Conservation (phyloP, 1,140 invertebrate species). For the Neodiprion virginianus region DNA sequence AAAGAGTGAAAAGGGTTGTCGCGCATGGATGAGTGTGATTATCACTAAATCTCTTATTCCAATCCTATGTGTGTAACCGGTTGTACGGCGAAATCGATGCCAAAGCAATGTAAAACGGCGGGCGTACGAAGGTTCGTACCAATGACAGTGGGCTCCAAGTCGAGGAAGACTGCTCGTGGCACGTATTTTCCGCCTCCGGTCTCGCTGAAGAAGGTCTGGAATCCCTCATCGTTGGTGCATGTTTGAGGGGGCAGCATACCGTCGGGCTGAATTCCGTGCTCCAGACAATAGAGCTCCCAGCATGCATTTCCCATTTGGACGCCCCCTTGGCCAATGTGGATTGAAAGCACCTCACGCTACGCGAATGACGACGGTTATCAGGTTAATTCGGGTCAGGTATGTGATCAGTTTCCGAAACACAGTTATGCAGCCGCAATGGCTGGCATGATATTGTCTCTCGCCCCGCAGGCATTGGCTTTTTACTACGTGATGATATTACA, state of each 20-base stretch:
- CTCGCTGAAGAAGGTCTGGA: conserved; percentile 73
- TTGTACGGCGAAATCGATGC: no score
- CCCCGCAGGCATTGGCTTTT: no score
- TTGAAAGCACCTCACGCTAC: conserved; percentile 58
- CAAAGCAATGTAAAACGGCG: neutral
- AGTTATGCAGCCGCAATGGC: no score
- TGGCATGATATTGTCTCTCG: no score
- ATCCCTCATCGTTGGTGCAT: conserved; percentile 61
- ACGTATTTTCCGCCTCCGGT: conserved; percentile 76
- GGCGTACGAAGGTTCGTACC: conserved; percentile 47
- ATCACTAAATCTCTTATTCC: no score
- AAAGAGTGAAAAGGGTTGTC: neutral
- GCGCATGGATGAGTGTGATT: no score
- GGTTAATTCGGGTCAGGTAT: conserved; percentile 4
- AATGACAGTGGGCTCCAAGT: conserved; percentile 79
- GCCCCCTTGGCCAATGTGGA: conserved; percentile 78
- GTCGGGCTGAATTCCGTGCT: conserved; percentile 74
- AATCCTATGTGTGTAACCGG: neutral
- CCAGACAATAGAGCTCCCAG: conserved; percentile 76
- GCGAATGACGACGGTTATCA: neutral
- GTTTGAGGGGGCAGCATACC: conserved; percentile 59
- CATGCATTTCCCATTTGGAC: conserved; percentile 77
- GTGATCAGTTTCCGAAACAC: neutral
- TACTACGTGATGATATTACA: no score
- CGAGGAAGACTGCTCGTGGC: conserved; percentile 79